Conservation (phyloP, 2,888 invertebrate genomes). For the Hypercompe scribonia region DNA sequence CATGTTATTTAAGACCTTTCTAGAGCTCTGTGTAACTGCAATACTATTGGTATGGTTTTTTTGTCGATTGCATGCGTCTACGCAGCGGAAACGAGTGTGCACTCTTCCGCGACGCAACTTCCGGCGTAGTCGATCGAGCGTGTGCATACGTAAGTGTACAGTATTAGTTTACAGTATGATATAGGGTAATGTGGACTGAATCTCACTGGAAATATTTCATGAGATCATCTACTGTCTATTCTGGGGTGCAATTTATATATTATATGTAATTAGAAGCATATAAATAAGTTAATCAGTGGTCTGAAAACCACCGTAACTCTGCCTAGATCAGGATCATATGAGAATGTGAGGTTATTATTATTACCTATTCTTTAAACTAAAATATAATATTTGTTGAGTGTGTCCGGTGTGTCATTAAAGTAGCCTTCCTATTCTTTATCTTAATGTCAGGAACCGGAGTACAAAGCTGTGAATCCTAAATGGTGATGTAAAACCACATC, state of each 20-base stretch:
- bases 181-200: background rate
- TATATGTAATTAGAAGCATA: background rate
- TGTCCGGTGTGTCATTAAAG: too few species aligned
- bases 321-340: too few species aligned
- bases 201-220: background rate
- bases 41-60: constrained; percentile 40
- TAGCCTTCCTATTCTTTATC: background rate
- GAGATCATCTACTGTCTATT: background rate
- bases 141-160: constrained; percentile 41
- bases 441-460: background rate
- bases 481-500: background rate
- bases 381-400: background rate
- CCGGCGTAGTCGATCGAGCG: constrained; percentile 45
- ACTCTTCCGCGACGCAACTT: constrained; percentile 51
- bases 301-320: too few species aligned
- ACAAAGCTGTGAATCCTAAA: background rate
- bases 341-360: too few species aligned
- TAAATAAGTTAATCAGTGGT: too few species aligned
- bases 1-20: constrained; percentile 35
- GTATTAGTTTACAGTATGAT: background rate
- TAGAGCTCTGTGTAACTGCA: constrained; percentile 36
- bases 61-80: constrained; percentile 43
- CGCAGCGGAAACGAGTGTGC: constrained; percentile 50
- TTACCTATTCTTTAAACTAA: background rate
- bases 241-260: background rate